Evolutionary conservation across 2,797 vertebrate genomes (phyloP).

Genomic region (Brotula barbata): DNA sequence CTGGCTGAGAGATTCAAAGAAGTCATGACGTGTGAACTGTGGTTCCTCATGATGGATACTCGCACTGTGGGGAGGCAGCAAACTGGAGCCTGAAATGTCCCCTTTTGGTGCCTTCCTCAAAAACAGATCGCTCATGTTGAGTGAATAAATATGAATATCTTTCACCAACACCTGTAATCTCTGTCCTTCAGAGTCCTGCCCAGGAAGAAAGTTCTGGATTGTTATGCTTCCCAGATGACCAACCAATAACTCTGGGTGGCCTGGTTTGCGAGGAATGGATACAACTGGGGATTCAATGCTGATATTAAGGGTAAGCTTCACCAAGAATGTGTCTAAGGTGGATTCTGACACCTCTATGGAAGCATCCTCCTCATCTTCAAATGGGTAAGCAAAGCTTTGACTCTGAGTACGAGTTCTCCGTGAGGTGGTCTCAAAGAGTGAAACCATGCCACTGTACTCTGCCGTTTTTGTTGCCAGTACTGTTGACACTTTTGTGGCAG

Average conservation of each 20-base stretch:
- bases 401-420: constrained; percentile 78
- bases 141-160: constrained; percentile 94
- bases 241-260: constrained; percentile 91
- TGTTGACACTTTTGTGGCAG: constrained; percentile 92
- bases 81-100: constrained; percentile 26
- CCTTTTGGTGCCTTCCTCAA: constrained; percentile 70
- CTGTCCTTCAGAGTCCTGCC: constrained; percentile 84
- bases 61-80: constrained; percentile 56
- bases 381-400: constrained; percentile 72
- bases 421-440: constrained; percentile 87
- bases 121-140: constrained; percentile 85
- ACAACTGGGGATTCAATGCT: constrained; percentile 96
- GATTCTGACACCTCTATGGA: constrained; percentile 64
- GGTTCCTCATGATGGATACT: constrained; percentile 82
- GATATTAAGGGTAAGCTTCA: constrained; percentile 91
- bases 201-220: constrained; percentile 91
- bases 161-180: constrained; percentile 92
- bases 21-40: constrained; percentile 92
- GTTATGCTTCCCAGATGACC: constrained; percentile 94
- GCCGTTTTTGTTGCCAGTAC: constrained; percentile 95
- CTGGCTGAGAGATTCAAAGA: constrained; percentile 90
- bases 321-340: constrained; percentile 78
- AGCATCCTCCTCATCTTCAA: constrained; percentile 79
- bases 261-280: constrained; percentile 91
- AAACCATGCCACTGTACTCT: constrained; percentile 96